These are phyloP conservation scores for Riparia riparia DNA, from an alignment of 2,113 vertebrate species.

Conservation along the genomic window DNA sequence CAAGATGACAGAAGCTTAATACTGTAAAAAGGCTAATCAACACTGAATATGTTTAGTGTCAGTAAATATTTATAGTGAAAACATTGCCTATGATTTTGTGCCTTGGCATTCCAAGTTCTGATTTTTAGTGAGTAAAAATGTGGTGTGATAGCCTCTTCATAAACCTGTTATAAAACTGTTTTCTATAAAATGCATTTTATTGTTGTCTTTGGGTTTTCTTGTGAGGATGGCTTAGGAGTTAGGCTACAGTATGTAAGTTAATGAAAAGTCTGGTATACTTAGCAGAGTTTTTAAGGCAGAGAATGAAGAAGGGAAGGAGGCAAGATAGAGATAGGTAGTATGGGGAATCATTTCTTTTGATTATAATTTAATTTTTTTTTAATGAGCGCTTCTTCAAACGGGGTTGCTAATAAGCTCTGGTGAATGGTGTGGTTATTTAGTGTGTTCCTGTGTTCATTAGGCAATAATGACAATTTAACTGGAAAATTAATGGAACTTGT, in stretches of 20 bases:
- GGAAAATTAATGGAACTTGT: background rate
- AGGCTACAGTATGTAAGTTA: background rate
- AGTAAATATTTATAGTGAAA: conserved; percentile 73
- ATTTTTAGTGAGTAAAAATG: conserved; percentile 41
- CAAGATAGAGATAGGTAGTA: background rate
- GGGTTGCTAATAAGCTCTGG: background rate
- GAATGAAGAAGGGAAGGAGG: background rate
- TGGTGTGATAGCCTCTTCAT: background rate
- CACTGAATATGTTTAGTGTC: conserved; percentile 77
- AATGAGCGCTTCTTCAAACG: background rate
- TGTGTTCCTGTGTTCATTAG: background rate
- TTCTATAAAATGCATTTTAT: background rate
- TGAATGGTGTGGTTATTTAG: background rate
- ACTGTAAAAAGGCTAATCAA: conserved; percentile 77
- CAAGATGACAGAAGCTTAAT: conserved; percentile 75
- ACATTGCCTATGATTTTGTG: conserved; percentile 24
- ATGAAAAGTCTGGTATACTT: background rate
- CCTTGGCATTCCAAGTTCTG: conserved; percentile 35
- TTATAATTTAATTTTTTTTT: background rate
- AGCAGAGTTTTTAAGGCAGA: background rate
- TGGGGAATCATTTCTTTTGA: background rate
- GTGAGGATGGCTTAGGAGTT: background rate
- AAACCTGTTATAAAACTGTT: background rate
- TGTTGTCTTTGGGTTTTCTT: background rate
- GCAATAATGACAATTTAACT: background rate